Base-by-base conservation (phyloP, 1,140 invertebrate species). In the Diabrotica virgifera region DNA sequence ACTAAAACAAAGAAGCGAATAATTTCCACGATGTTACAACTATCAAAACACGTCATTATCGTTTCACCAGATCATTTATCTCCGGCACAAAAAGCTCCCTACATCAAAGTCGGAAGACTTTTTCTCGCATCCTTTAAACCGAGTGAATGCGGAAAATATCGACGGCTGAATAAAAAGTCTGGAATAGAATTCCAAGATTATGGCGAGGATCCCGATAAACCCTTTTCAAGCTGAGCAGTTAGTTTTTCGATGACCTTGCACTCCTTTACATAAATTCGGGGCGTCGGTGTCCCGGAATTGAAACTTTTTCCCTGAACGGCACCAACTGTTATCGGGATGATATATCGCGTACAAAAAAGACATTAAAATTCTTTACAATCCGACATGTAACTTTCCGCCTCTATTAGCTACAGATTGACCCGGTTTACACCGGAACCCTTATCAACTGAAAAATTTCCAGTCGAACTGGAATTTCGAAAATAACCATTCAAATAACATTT, bases 151-250 rank as follows among this genome's bases (percentile, higher is more conserved):
- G 40, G 40, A 46, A 46, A 46, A 46, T 46, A 46, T 46, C 40
- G 40, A 46, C 8, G 40, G 8, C 8, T 10, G 40, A 46, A 46
- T 46, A 46, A 46, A 46, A 46, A 46, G 40, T 46, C 40, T 46
- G 40, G 40, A 46, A 46, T 46, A 46, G 40, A 46, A 46, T 46
- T 46, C 40, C n/a, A 46, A 46, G 40, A 46, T 46, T 46, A 46
- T 46, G 40, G 40, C 40, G n/a, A 10, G 40, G 40, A 46, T 46
- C 40, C 40, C 40, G 40, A 46, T 46, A 46, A 46, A 46, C 40
- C 40, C 40, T 46, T 46, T 46, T 46, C 40, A 46, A 46, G 40
- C 40, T n/a, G 40, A 46, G n/a, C 40, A 46, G 40, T 46, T 46
- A 46, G 40, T 46, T 46, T 46, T 46, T 46, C 40, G 40, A 46